These are phyloP conservation scores for Prenolepis imparis DNA, from an alignment of 2,888 invertebrate genomes.

Conservation along the genomic window DNA sequence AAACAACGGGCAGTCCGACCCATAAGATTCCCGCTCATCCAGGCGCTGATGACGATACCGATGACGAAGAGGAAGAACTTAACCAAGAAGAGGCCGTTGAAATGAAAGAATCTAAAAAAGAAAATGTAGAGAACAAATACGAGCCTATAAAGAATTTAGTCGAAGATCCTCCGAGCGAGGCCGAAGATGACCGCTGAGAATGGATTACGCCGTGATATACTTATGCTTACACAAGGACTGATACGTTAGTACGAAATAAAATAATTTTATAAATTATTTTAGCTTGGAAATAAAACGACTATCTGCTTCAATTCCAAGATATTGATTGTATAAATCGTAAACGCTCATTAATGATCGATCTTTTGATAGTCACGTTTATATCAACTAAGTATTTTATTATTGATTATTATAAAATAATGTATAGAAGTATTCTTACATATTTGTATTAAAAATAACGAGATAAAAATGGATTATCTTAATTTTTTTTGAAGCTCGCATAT, in stretches of 20 bases:
- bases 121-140: slow-evolving; percentile 62
- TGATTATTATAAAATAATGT: slow-evolving; percentile 44
- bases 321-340: not conserved
- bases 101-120: slow-evolving; percentile 43
- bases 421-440: slow-evolving; percentile 9
- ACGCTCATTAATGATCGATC: not conserved
- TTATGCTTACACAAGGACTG: not conserved
- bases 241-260: not conserved
- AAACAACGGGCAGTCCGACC: slow-evolving; percentile 87
- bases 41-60: slow-evolving; percentile 89
- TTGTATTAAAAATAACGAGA: slow-evolving; percentile 28
- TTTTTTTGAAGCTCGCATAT: not conserved
- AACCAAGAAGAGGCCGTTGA: slow-evolving; percentile 37
- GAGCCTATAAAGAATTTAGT: slow-evolving; percentile 80
- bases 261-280: too few relatives aligned
- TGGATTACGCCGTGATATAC: not conserved
- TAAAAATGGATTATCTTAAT: not conserved
- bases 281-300: not conserved
- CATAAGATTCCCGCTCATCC: slow-evolving; percentile 90
- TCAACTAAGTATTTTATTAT: slow-evolving; percentile 53
- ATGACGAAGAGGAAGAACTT: slow-evolving; percentile 83
- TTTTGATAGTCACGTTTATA: not conserved
- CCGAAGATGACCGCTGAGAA: slow-evolving; percentile 60
- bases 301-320: not conserved
- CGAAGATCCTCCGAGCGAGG: slow-evolving; percentile 79